A percentile compares a stretch with the other conserved stretches of the same genome.
Evolutionary conservation across 2,797 vertebrate genomes (phyloP).

Genomic region (Pseudochirops cupreus): DNA sequence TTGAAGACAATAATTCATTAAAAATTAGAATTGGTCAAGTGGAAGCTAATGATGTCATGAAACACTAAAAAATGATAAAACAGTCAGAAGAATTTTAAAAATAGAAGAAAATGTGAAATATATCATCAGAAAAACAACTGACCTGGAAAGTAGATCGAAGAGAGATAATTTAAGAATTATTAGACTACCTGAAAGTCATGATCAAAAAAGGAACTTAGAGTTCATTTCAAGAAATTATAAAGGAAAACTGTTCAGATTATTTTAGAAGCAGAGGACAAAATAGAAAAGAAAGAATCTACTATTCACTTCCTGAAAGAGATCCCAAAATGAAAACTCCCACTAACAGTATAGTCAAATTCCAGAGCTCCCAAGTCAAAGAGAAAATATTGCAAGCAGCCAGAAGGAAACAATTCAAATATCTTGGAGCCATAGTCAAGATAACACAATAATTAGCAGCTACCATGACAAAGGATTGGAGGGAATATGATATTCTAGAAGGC

Average conservation of each 20-base stretch:
- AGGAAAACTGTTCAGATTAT: background rate
- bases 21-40: background rate
- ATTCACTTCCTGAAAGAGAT: background rate
- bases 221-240: background rate
- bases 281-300: background rate
- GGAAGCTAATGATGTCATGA: background rate
- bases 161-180: background rate
- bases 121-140: background rate
- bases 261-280: background rate
- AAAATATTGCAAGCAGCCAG: background rate
- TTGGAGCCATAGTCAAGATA: background rate
- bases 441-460: background rate
- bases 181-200: background rate
- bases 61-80: background rate
- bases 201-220: background rate
- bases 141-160: background rate
- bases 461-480: background rate
- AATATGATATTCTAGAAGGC: background rate
- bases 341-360: background rate
- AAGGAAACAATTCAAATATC: background rate
- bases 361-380: background rate
- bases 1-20: background rate
- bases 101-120: background rate
- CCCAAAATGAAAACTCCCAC: background rate
- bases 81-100: background rate